Percentiles rank a stretch among this genome's conserved stretches.
Evolutionary conservation across 2,797 vertebrate genomes (phyloP).

Genomic region (Oryzias dopingdopingensis): DNA sequence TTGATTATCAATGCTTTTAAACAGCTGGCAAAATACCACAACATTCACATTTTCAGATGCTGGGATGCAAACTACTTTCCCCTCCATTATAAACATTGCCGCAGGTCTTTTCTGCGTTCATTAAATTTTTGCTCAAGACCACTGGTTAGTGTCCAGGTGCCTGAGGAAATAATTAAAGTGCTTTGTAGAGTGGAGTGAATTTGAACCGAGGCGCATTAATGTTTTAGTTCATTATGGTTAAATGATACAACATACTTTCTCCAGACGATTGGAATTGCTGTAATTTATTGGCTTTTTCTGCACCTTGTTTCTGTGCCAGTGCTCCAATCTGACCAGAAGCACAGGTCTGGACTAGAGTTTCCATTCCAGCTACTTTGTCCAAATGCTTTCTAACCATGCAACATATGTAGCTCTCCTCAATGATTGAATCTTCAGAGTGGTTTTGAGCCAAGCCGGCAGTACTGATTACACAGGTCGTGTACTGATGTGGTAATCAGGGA

Average conservation of each 20-base stretch:
- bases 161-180: conserved; percentile 7
- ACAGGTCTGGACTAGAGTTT: no score
- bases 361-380: no score
- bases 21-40: neutral
- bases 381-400: no score
- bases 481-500: neutral
- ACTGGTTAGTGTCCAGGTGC: conserved; percentile 2
- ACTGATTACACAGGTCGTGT: neutral
- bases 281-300: neutral
- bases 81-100: neutral
- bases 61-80: neutral
- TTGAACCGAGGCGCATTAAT: no score
- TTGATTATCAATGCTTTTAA: neutral
- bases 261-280: neutral
- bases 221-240: neutral
- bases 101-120: neutral
- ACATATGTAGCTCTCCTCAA: no score
- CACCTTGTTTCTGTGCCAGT: no score
- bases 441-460: no score
- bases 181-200: neutral
- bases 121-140: conserved; percentile 1
- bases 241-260: neutral
- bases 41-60: neutral
- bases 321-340: no score
- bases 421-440: no score